phyloP scores from a whole-genome alignment of 2,113 vertebrate species.

The Oenanthe oenanthe region DNA sequence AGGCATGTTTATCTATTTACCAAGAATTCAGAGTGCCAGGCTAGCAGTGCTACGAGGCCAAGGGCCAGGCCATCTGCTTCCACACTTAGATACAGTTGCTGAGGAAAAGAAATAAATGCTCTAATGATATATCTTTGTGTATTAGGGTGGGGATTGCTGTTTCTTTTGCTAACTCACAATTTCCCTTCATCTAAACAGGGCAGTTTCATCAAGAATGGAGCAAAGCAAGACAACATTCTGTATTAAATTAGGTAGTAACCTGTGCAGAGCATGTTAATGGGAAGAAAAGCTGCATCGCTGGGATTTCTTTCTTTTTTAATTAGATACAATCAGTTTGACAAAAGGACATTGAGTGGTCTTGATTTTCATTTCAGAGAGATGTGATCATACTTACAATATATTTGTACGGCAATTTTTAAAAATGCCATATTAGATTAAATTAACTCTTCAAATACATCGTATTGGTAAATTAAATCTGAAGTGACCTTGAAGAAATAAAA shows the following conservation, averaged over 20 bases:
- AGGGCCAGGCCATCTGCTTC: constrained; percentile 2
- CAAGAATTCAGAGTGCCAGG: constrained; percentile 41
- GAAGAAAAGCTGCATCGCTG: constrained; percentile 32
- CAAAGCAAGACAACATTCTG: constrained; percentile 7
- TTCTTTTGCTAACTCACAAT: not conserved
- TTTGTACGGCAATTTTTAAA: constrained; percentile 39
- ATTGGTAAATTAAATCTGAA: constrained; percentile 49
- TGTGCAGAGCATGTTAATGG: constrained; percentile 53
- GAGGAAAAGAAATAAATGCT: not conserved
- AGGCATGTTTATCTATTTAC: constrained; percentile 70
- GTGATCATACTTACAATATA: constrained; percentile 58
- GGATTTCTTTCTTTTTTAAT: constrained; percentile 68
- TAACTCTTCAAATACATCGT: constrained; percentile 22
- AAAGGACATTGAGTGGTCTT: constrained; percentile 68
- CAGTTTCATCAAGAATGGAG: constrained; percentile 14
- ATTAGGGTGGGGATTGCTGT: not conserved
- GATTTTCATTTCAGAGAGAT: constrained; percentile 68
- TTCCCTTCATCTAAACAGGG: not conserved
- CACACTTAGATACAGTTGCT: not conserved
- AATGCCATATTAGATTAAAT: constrained; percentile 54
- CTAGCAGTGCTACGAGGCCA: not conserved
- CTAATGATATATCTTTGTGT: not conserved
- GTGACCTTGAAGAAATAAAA: constrained; percentile 53
- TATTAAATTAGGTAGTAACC: constrained; percentile 35
- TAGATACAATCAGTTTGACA: constrained; percentile 71